These are phyloP conservation scores for Mus spicilegus DNA, from an alignment of 2,113 vertebrate species.

Conservation along the genomic window DNA sequence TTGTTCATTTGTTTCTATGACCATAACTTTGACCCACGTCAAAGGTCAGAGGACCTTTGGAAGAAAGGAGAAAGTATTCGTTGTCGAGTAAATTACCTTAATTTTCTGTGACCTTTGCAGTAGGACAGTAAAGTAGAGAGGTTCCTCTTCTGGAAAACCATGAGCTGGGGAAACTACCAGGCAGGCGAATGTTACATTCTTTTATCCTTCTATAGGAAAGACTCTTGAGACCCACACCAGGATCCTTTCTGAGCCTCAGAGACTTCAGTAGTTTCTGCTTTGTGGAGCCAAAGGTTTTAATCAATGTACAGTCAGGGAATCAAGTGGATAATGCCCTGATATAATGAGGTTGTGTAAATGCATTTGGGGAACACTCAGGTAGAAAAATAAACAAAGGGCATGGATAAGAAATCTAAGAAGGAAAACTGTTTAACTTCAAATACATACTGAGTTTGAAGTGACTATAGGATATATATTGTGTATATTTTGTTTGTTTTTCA, in stretches of 20 bases:
- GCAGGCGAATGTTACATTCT: neutral
- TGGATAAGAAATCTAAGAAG: neutral
- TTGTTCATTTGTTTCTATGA: neutral
- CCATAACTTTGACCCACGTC: neutral
- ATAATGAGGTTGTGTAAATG: neutral
- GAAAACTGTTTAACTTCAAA: neutral
- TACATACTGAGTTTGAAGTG: neutral
- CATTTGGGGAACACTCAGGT: neutral
- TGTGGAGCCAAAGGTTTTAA: neutral
- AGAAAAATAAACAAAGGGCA: neutral
- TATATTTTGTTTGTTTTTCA: too few relatives aligned
- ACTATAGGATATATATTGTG: neutral
- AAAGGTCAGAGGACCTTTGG: too few relatives aligned
- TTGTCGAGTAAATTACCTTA: neutral
- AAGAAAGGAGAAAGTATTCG: too few relatives aligned
- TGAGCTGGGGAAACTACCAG: neutral
- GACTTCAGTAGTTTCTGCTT: neutral
- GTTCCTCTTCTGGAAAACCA: neutral
- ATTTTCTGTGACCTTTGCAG: neutral
- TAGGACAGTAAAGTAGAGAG: neutral
- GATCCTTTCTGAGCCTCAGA: neutral
- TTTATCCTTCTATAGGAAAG: neutral
- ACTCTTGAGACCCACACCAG: neutral
- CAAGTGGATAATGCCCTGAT: neutral
- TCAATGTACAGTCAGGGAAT: neutral